These are phyloP conservation scores for Drosophila nikananu DNA, from an alignment of 1,140 invertebrate species.

Conservation along the genomic window DNA sequence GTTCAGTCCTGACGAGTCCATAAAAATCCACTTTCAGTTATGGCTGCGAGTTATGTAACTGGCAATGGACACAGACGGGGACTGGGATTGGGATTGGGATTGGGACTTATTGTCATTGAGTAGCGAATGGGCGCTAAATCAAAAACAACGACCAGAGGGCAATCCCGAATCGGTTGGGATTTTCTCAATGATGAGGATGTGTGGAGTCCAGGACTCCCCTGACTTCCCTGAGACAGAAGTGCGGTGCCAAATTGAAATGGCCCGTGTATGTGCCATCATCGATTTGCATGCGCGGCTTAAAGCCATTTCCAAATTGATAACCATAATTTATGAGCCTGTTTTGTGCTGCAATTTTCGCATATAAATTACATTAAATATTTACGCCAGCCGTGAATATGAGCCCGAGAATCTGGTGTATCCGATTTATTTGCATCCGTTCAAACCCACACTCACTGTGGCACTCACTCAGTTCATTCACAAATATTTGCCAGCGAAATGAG, in stretches of 20 bases:
- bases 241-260: slow-evolving; percentile 25
- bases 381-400: slow-evolving; percentile 11
- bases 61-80: slow-evolving; percentile 13
- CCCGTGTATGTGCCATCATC: background rate
- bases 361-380: slow-evolving; percentile 54
- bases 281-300: slow-evolving; percentile 29
- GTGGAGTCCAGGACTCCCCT: background rate
- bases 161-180: slow-evolving; percentile 12
- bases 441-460: background rate
- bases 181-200: background rate
- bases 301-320: slow-evolving; percentile 38
- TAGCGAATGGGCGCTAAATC: slow-evolving; percentile 51
- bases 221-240: too few relatives aligned
- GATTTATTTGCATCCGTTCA: background rate
- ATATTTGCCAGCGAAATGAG: slow-evolving; percentile 38
- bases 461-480: slow-evolving; percentile 2
- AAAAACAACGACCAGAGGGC: slow-evolving; percentile 63
- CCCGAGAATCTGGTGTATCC: background rate
- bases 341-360: slow-evolving; percentile 14
- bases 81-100: background rate
- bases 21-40: slow-evolving; percentile 57
- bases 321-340: slow-evolving; percentile 40
- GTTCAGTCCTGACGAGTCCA: slow-evolving; percentile 43
- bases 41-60: slow-evolving; percentile 35
- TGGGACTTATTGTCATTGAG: slow-evolving; percentile 52